A percentile compares a stretch with the other conserved stretches of the same genome.
These are phyloP conservation scores for Columbina picui DNA, from an alignment of 2,113 vertebrate genomes.

Conservation along the genomic window DNA sequence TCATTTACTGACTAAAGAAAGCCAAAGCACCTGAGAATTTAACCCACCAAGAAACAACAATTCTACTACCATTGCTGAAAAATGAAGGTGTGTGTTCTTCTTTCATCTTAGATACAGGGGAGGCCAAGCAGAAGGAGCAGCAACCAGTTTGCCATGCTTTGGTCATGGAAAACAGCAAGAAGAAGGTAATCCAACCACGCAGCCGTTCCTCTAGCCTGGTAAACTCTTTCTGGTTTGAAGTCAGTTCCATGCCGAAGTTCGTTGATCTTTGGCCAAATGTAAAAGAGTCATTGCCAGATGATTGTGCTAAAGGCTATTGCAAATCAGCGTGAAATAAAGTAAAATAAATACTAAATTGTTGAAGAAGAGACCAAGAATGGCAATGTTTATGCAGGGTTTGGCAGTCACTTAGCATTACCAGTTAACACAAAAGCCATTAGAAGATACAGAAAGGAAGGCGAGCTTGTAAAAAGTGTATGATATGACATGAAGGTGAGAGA, in stretches of 20 bases:
- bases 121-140: background rate
- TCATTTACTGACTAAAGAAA: background rate
- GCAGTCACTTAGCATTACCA: background rate
- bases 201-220: background rate
- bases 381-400: background rate
- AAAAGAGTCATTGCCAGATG: background rate
- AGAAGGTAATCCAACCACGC: rapidly evolving
- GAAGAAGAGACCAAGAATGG: background rate
- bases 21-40: background rate
- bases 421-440: background rate
- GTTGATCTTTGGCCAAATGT: background rate
- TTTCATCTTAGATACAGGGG: background rate
- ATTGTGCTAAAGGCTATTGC: background rate
- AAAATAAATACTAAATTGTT: background rate
- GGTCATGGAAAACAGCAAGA: background rate
- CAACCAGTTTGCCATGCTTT: background rate
- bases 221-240: background rate
- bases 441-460: background rate
- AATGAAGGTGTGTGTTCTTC: background rate
- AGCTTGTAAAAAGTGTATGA: background rate
- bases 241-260: rapidly evolving
- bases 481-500: background rate
- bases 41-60: background rate
- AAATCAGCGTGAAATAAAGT: background rate
- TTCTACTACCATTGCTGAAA: background rate